Percentiles rank a stretch among this genome's conserved stretches.
Conservation (phyloP, 2,113 vertebrate genomes). For the Gnathochromis pfefferi region DNA sequence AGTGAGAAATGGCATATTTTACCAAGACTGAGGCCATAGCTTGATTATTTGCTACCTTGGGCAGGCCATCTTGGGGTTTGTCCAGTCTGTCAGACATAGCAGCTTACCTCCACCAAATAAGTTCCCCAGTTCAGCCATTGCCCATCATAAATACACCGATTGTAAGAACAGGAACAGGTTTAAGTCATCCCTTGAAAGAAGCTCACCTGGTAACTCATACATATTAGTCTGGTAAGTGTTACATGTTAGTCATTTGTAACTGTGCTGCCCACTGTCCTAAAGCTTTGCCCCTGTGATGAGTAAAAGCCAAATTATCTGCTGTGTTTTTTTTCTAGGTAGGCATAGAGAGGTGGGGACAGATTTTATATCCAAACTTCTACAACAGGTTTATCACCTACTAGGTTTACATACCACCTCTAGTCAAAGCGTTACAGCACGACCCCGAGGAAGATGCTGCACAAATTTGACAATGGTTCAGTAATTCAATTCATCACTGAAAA, state of each 20-base stretch:
- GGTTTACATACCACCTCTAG: background rate
- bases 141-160: background rate
- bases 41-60: background rate
- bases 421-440: background rate
- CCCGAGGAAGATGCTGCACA: background rate
- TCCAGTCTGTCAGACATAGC: background rate
- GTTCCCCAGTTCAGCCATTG: background rate
- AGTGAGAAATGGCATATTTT: background rate
- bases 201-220: background rate
- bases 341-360: background rate
- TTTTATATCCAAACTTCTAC: background rate
- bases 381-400: background rate
- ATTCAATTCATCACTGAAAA: background rate
- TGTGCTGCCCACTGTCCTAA: background rate
- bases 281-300: background rate
- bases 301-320: background rate
- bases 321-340: background rate
- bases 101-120: background rate
- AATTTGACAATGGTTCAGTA: background rate
- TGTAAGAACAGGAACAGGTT: background rate
- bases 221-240: background rate
- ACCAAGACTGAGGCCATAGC: background rate
- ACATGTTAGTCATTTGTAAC: background rate
- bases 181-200: background rate
- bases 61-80: background rate